phyloP scores from a whole-genome alignment of 2,888 invertebrate genomes.

The Ptilodon capucinus region DNA sequence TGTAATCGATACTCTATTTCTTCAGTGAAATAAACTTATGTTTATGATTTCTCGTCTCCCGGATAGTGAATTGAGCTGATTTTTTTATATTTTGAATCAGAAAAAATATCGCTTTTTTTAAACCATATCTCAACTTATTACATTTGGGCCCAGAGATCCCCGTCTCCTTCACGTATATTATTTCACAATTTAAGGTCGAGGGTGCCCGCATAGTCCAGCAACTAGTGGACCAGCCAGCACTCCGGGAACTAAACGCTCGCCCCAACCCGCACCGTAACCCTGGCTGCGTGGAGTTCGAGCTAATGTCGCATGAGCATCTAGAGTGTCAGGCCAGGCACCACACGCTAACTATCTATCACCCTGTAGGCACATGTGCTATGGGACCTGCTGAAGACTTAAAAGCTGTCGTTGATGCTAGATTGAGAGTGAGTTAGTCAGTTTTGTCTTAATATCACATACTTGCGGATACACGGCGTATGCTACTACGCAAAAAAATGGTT shows the following conservation, averaged over 20 bases:
- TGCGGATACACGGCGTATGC: too few species aligned
- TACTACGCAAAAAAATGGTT: too few species aligned
- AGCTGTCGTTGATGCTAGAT: slow-evolving; percentile 87
- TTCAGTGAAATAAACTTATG: too few species aligned
- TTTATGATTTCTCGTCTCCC: too few species aligned
- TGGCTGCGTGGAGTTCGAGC: slow-evolving; percentile 84
- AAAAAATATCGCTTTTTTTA: too few species aligned
- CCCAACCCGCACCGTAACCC: slow-evolving; percentile 86
- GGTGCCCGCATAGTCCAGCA: slow-evolving; percentile 87
- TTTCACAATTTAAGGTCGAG: slow-evolving; percentile 81
- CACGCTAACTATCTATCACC: slow-evolving; percentile 91
- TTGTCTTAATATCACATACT: too few species aligned
- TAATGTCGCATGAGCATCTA: slow-evolving; percentile 89
- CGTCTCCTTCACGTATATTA: slow-evolving; percentile 1
- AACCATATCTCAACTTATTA: too few species aligned
- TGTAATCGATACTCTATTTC: too few species aligned
- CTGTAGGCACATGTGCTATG: slow-evolving; percentile 92
- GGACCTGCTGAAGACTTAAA: slow-evolving; percentile 79
- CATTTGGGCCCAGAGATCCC: too few species aligned
- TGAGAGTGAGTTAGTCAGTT: slow-evolving; percentile 72
- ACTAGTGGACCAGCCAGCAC: slow-evolving; percentile 82
- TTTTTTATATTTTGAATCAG: too few species aligned
- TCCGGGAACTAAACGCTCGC: slow-evolving; percentile 83
- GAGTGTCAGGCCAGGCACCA: slow-evolving; percentile 89
- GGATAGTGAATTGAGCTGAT: too few species aligned